Evolutionary conservation across 2,113 vertebrate genomes (phyloP).

Genomic region (Etheostoma spectabile): DNA sequence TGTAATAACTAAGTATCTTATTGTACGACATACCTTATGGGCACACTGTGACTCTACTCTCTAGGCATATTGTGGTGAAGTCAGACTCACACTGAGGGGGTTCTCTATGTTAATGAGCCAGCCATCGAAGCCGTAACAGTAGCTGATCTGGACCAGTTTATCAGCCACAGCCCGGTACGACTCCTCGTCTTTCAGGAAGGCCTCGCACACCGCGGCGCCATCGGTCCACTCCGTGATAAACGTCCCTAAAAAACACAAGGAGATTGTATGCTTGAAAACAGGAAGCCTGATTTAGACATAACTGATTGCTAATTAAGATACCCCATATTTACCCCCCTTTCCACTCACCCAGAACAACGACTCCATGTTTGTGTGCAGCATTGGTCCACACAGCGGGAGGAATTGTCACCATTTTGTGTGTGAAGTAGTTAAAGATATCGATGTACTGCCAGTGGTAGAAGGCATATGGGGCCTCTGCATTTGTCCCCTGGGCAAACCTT

Average conservation of each 20-base stretch:
- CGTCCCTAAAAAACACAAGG: slow-evolving; percentile 84
- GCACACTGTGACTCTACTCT: neutral
- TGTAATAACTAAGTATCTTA: neutral
- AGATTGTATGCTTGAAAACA: neutral
- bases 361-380: slow-evolving; percentile 90
- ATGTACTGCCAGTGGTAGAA: slow-evolving; percentile 97
- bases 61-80: no score
- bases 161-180: slow-evolving; percentile 83
- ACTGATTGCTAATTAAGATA: neutral
- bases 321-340: neutral
- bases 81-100: slow-evolving; percentile 87
- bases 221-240: slow-evolving; percentile 95
- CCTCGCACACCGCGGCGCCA: slow-evolving; percentile 86
- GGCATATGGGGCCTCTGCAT: slow-evolving; percentile 82
- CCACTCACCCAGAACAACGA: slow-evolving; percentile 90
- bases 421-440: slow-evolving; percentile 97
- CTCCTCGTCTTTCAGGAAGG: slow-evolving; percentile 86
- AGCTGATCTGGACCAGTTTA: slow-evolving; percentile 89
- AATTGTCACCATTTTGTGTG: slow-evolving; percentile 90
- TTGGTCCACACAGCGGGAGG: slow-evolving; percentile 95
- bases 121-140: slow-evolving; percentile 89
- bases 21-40: neutral
- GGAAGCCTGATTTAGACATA: neutral
- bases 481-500: slow-evolving; percentile 93
- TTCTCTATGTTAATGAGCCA: slow-evolving; percentile 98